Conservation (phyloP, 2,888 invertebrate species). For the Aphodius granarius region DNA sequence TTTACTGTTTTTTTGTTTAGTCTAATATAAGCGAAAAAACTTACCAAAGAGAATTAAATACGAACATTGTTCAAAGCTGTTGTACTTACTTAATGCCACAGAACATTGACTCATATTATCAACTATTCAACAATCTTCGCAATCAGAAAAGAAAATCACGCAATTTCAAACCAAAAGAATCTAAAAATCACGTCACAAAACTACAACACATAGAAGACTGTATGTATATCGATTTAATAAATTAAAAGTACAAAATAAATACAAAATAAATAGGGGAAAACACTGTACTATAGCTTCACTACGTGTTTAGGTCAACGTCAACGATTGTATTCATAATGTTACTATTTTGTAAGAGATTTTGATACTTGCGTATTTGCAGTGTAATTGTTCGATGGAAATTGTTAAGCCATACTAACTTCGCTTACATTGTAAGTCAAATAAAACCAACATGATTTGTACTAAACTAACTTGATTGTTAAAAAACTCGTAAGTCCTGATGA, state of each 20-base stretch:
- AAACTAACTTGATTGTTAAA: too few relatives aligned
- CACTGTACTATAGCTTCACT: neutral
- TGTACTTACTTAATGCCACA: neutral
- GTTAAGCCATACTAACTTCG: too few relatives aligned
- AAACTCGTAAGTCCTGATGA: too few relatives aligned
- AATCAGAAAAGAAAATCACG: neutral
- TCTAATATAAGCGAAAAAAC: neutral
- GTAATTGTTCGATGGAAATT: too few relatives aligned
- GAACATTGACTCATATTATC: neutral
- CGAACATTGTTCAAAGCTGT: neutral
- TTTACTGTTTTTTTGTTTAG: neutral
- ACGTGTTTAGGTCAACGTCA: neutral
- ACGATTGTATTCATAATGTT: neutral
- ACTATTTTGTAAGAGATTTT: too few relatives aligned
- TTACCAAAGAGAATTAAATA: neutral
- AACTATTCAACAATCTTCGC: neutral
- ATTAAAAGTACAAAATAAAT: neutral
- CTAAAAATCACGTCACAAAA: slow-evolving; percentile 5
- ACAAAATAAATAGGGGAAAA: neutral
- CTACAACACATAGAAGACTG: slow-evolving; percentile 8
- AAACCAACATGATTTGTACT: too few relatives aligned
- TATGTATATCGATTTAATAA: neutral
- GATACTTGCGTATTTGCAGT: too few relatives aligned
- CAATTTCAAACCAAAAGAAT: neutral
- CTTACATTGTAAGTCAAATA: too few relatives aligned